A percentile compares a stretch with the other conserved stretches of the same genome.
Evolutionary conservation across 2,888 invertebrate species (phyloP).

Genomic region (Netelia virgata): DNA sequence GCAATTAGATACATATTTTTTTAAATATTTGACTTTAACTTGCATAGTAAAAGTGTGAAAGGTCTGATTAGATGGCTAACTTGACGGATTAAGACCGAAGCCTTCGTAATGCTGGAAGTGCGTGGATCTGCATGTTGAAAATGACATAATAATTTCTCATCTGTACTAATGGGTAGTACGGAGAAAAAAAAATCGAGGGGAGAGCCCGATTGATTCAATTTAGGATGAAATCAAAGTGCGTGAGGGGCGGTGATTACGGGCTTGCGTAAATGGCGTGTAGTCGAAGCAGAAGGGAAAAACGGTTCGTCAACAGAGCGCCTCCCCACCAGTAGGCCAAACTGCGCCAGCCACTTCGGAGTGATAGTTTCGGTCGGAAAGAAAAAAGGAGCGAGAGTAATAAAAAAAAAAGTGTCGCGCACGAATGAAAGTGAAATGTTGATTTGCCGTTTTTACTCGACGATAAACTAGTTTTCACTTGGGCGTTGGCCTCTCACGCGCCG

Average conservation of each 20-base stretch:
- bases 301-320: conserved; percentile 32
- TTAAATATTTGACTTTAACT: no score
- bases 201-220: conserved; percentile 1
- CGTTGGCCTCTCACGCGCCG: conserved; percentile 74
- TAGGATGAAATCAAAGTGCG: not conserved
- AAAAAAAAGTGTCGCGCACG: conserved; percentile 74
- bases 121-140: conserved; percentile 13
- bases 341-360: not conserved
- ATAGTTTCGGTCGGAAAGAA: conserved; percentile 3
- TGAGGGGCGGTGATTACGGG: not conserved
- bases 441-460: conserved; percentile 68
- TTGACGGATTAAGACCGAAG: no score
- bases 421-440: conserved; percentile 80
- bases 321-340: conserved; percentile 1
- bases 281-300: conserved; percentile 51
- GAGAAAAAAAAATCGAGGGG: not conserved
- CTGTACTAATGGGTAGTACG: not conserved
- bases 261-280: conserved; percentile 54
- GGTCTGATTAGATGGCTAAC: no score
- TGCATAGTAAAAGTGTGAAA: no score
- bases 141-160: not conserved
- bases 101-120: not conserved
- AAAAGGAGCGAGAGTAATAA: conserved; percentile 58
- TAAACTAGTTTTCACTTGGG: conserved; percentile 75
- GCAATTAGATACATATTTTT: no score